Evolutionary conservation across 35 echinoderm and acorn worm species (phyloP).

Genomic region (Holothuria glaberrima): DNA sequence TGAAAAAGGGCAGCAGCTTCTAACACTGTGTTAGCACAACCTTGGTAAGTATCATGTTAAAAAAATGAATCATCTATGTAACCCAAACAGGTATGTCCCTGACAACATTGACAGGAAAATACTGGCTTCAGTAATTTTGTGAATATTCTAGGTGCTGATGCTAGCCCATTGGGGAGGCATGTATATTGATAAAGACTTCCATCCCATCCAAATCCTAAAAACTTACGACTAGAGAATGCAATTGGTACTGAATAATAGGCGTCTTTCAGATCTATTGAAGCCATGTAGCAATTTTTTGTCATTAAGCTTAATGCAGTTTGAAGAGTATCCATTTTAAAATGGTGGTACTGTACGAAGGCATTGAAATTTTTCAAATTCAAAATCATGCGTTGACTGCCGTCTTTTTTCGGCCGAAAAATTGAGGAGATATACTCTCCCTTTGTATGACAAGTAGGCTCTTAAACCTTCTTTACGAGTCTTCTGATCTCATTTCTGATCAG

Average conservation of each 20-base stretch:
- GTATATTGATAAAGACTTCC: neutral
- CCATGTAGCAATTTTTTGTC: neutral
- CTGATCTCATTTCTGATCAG: neutral
- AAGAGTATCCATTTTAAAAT: neutral
- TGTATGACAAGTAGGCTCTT: neutral
- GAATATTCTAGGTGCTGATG: slow-evolving; percentile 51
- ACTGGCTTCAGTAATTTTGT: slow-evolving; percentile 48
- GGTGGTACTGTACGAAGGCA: neutral
- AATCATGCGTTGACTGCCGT: too few relatives aligned
- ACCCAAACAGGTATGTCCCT: neutral
- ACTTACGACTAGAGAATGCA: neutral
- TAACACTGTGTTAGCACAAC: too few relatives aligned
- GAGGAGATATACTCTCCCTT: too few relatives aligned
- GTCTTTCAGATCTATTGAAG: slow-evolving; percentile 7
- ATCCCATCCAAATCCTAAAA: neutral
- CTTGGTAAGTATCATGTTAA: too few relatives aligned
- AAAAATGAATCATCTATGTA: neutral
- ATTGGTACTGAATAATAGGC: slow-evolving; percentile 9
- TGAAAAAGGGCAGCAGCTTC: neutral
- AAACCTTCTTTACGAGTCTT: neutral
- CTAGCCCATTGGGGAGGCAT: neutral
- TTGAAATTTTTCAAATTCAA: slow-evolving; percentile 1
- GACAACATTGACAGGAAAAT: neutral
- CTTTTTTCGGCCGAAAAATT: too few relatives aligned
- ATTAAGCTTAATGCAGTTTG: neutral